A percentile compares a stretch with the other conserved stretches of the same genome.
Evolutionary conservation across 2,797 vertebrate genomes (phyloP).

Genomic region (Martes flavigula): DNA sequence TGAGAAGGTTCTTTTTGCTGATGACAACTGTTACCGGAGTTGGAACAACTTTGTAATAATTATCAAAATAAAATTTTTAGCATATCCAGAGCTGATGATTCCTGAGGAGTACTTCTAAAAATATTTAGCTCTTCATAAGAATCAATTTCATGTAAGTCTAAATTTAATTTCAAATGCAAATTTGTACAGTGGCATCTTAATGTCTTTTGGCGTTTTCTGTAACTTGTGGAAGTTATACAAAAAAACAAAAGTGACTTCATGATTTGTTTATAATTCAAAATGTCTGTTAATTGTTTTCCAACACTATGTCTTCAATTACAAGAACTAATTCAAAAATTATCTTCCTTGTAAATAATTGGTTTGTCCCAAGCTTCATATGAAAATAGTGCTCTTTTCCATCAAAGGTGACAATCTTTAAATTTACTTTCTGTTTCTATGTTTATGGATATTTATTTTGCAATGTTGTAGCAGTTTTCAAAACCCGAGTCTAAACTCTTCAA

Average conservation of each 20-base stretch:
- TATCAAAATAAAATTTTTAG: neutral
- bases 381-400: neutral
- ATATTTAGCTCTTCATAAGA: neutral
- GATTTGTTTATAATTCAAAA: neutral
- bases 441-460: neutral
- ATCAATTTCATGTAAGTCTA: neutral
- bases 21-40: neutral
- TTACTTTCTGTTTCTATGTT: neutral
- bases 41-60: neutral
- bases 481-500: neutral
- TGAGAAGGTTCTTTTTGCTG: neutral
- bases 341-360: neutral
- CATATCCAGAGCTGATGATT: neutral
- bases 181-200: neutral
- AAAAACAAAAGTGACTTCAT: neutral
- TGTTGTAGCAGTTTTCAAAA: neutral
- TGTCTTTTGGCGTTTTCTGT: neutral
- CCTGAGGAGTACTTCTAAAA: neutral
- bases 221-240: neutral
- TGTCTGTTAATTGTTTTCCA: neutral
- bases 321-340: neutral
- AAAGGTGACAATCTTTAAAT: neutral
- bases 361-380: neutral
- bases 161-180: neutral
- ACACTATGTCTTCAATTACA: neutral